Evolutionary conservation across 2,113 vertebrate genomes (phyloP).

Genomic region (Ia io): DNA sequence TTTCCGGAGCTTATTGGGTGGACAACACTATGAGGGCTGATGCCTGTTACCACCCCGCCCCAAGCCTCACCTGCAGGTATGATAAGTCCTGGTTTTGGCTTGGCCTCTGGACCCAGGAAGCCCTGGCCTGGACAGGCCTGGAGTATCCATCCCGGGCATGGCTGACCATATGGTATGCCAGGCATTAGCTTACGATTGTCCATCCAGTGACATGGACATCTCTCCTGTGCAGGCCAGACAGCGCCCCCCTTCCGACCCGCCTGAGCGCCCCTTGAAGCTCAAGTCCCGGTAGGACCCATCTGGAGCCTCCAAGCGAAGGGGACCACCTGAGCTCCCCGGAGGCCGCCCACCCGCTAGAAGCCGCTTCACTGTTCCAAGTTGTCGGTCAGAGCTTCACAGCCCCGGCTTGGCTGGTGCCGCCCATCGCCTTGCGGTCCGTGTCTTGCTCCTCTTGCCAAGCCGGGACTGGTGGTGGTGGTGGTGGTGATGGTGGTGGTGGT

Average conservation of each 20-base stretch:
- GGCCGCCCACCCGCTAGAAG: slow-evolving; percentile 88
- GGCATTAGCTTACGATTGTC: slow-evolving; percentile 94
- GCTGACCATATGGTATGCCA: slow-evolving; percentile 99
- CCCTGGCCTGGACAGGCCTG: slow-evolving; percentile 90
- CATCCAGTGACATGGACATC: slow-evolving; percentile 92
- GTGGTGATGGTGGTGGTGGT: too few relatives aligned
- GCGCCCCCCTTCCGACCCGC: slow-evolving; percentile 88
- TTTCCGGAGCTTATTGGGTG: background rate
- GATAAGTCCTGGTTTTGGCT: slow-evolving; percentile 95
- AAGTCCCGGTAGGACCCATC: slow-evolving; percentile 97
- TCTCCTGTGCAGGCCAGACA: slow-evolving; percentile 95
- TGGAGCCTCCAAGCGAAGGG: slow-evolving; percentile 91
- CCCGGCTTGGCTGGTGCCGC: slow-evolving; percentile 93
- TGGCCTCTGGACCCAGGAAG: slow-evolving; percentile 92
- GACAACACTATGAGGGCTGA: background rate
- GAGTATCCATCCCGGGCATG: slow-evolving; percentile 94
- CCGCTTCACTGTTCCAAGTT: slow-evolving; percentile 99
- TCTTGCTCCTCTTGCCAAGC: too few relatives aligned
- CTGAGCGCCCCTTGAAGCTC: slow-evolving; percentile 94
- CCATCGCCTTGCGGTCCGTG: slow-evolving; percentile 88
- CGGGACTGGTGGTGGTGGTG: too few relatives aligned
- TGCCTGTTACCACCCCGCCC: background rate
- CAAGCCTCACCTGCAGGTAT: slow-evolving; percentile 94
- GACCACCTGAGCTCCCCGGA: slow-evolving; percentile 83
- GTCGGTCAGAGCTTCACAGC: slow-evolving; percentile 99